These are phyloP conservation scores for Steinernema feltiae DNA, from an alignment of 1,140 invertebrate genomes.

Conservation along the genomic window DNA sequence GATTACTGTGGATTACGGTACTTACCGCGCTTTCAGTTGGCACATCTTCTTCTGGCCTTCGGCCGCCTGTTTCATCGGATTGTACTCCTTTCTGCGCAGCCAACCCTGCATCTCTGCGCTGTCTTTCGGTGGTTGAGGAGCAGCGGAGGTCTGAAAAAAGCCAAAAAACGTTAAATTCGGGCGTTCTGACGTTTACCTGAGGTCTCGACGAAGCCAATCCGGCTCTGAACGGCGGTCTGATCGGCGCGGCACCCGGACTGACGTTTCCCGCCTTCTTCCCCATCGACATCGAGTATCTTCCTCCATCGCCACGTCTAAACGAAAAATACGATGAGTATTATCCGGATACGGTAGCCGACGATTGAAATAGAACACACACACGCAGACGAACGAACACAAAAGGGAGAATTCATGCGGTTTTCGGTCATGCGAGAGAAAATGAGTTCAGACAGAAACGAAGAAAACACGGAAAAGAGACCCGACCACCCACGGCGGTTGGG, in stretches of 20 bases:
- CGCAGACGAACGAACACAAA: neutral
- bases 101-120: constrained; percentile 37
- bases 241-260: neutral
- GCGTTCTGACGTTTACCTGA: neutral
- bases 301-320: constrained; percentile 7
- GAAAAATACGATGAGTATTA: neutral
- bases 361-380: neutral
- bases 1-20: neutral
- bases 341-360: neutral
- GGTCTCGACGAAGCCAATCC: neutral
- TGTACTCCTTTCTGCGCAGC: constrained; percentile 41
- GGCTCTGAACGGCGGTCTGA: neutral
- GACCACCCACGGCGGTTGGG: neutral
- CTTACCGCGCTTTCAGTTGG: constrained; percentile 30
- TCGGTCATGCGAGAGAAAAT: neutral
- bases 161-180: neutral
- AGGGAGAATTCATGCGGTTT: neutral
- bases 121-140: neutral
- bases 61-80: constrained; percentile 43
- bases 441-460: neutral
- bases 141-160: neutral
- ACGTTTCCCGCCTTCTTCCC: neutral
- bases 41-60: constrained; percentile 32
- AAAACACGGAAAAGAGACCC: constrained; percentile 2
- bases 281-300: neutral